Conservation (phyloP, 2,113 vertebrate genomes). For the Boulengerochromis microlepis region DNA sequence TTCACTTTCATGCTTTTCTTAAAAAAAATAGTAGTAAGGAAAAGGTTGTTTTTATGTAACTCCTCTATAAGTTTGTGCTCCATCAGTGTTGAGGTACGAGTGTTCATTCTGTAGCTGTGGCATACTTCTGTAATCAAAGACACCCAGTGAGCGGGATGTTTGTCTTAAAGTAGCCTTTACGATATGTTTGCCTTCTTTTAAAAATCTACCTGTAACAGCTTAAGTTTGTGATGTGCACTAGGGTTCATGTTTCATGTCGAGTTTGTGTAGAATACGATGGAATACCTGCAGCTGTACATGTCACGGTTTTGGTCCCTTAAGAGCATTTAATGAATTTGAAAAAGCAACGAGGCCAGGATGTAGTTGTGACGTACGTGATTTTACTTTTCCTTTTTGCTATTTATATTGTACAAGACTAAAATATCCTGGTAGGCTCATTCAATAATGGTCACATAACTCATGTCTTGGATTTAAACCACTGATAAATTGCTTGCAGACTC, state of each 20-base stretch:
- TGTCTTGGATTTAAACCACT: conserved; percentile 11
- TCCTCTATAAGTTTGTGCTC: background rate
- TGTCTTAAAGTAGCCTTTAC: conserved; percentile 13
- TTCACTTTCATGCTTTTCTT: background rate
- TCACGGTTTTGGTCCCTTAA: conserved; percentile 35
- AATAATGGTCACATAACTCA: conserved; percentile 6
- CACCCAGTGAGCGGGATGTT: background rate
- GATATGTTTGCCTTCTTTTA: conserved; percentile 39
- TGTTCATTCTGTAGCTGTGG: conserved; percentile 18
- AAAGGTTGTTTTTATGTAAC: background rate
- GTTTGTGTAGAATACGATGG: conserved; percentile 47
- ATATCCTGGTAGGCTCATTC: conserved; percentile 39
- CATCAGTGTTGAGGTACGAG: conserved; percentile 24
- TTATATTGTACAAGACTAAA: conserved; percentile 62
- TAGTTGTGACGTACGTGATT: conserved; percentile 56
- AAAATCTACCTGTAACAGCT: conserved; percentile 49
- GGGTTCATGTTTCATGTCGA: conserved; percentile 48
- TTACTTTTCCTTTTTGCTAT: conserved; percentile 63
- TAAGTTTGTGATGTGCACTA: conserved; percentile 56
- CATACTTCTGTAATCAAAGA: background rate
- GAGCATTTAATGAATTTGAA: conserved; percentile 39
- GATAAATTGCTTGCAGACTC: conserved; percentile 52
- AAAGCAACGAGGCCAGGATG: conserved; percentile 46
- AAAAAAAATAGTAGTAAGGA: background rate
- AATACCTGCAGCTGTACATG: conserved; percentile 44